phyloP scores from a whole-genome alignment of 2,888 invertebrate genomes.

The Exocentrus adspersus region DNA sequence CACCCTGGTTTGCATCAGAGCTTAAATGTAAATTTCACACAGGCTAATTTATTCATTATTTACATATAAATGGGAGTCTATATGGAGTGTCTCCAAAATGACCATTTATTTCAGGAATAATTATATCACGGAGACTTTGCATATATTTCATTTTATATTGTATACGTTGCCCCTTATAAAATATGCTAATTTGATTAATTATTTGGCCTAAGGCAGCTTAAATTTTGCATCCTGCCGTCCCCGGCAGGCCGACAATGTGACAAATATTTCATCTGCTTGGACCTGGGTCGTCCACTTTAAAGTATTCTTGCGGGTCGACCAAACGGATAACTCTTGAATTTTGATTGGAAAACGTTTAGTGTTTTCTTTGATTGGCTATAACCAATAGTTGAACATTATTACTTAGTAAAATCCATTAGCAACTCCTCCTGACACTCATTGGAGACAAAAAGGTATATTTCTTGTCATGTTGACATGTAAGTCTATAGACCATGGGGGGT shows the following conservation, averaged over 20 bases:
- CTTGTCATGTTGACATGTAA: too few relatives aligned
- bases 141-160: conserved; percentile 44
- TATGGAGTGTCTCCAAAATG: conserved; percentile 50
- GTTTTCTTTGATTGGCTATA: too few relatives aligned
- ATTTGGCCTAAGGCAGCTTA: conserved; percentile 20
- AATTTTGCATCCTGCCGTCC: conserved; percentile 2
- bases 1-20: conserved; percentile 38
- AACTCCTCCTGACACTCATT: too few relatives aligned
- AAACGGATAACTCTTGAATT: too few relatives aligned
- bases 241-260: neutral
- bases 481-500: too few relatives aligned
- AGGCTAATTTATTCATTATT: conserved; percentile 56
- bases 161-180: conserved; percentile 35
- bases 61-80: conserved; percentile 57
- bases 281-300: too few relatives aligned
- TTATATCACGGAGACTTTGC: conserved; percentile 55
- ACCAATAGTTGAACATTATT: too few relatives aligned
- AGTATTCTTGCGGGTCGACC: too few relatives aligned
- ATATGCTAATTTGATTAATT: conserved; percentile 35
- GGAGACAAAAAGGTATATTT: too few relatives aligned
- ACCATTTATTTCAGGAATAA: conserved; percentile 54
- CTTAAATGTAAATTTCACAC: conserved; percentile 52
- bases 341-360: too few relatives aligned
- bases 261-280: neutral
- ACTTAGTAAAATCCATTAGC: too few relatives aligned